Percentiles rank a stretch among this genome's conserved stretches.
Evolutionary conservation across 2,888 invertebrate species (phyloP).

Genomic region (Ennomos fuscantarius): DNA sequence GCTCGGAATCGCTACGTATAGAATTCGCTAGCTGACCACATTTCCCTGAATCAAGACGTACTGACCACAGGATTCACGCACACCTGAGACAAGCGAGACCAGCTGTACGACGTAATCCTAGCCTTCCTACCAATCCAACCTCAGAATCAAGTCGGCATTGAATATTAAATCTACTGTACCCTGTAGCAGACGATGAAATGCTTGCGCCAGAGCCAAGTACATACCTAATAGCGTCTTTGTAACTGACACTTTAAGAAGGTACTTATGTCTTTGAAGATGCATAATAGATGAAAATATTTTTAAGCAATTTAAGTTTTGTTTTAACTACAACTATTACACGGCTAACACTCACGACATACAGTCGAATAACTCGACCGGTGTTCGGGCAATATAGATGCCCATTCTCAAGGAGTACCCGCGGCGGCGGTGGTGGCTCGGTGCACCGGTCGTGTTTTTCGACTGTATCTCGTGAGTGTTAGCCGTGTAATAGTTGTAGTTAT

Average conservation of each 20-base stretch:
- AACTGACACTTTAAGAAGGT: background rate
- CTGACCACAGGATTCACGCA: slow-evolving; percentile 47
- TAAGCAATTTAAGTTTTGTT: too few relatives aligned
- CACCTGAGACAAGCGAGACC: slow-evolving; percentile 46
- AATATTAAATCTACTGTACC: slow-evolving; percentile 20
- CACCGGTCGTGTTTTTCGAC: too few relatives aligned
- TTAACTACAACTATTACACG: too few relatives aligned
- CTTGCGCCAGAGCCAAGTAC: background rate
- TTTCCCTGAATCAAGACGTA: slow-evolving; percentile 26
- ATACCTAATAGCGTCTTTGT: slow-evolving; percentile 12
- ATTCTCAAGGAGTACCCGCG: too few relatives aligned
- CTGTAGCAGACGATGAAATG: slow-evolving; percentile 6
- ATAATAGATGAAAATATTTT: too few relatives aligned
- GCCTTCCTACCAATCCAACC: slow-evolving; percentile 40
- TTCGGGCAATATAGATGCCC: too few relatives aligned
- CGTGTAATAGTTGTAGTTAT: too few relatives aligned
- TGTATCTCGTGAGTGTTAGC: too few relatives aligned
- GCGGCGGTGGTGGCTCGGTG: too few relatives aligned
- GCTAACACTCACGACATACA: too few relatives aligned
- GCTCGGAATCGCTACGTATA: slow-evolving; percentile 25
- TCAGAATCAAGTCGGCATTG: slow-evolving; percentile 28
- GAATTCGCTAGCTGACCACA: slow-evolving; percentile 21
- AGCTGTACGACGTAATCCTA: slow-evolving; percentile 48
- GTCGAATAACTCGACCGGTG: too few relatives aligned
- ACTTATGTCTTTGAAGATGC: background rate